Evolutionary conservation across 2,797 vertebrate species (phyloP), one percentile per base, ranked within the genome.

Genomic region (Buceros bicornis): DNA sequence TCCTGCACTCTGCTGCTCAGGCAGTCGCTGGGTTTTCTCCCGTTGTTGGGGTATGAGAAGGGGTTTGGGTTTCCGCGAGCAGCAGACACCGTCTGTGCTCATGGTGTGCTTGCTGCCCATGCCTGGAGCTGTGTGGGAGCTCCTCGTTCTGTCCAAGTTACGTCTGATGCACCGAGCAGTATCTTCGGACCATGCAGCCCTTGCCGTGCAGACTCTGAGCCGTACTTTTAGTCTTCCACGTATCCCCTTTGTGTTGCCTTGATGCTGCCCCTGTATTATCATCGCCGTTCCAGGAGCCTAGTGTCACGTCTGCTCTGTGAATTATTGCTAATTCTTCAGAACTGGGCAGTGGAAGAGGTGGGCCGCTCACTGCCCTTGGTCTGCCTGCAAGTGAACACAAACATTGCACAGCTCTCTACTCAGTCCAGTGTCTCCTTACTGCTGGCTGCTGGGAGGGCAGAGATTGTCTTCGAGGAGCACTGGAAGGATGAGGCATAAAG

Each of bases 281-380:
- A 53, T 35, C n/a, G 64, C n/a, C 54, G 66, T 84, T 86, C 69
- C 61, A 35, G 29, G 90, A 89, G 76, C 86, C 67, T 73, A 65
- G 66, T 31, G 70, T 70, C 47, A 26, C 16, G 43, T 65, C 77
- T 83, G 69, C 61, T 78, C 50, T 45, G 10, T 54, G 47, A 73
- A 43, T 13, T 58, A 21, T 43, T 79, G 70, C 33, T 81, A 51
- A 65, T 86, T 93, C 70, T 83, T 73, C 43, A 64, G 29, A 83
- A 43, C 26, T n/a, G 0, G 0, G 35, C 64, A 29, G 2, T 14
- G 50, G 65, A 48, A 69, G 84, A 79, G 37, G 37, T 58, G 89
- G 77, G 58, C 66, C 84, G 62, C 28, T 82, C 7, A 2, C 53
- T 60, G 28, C 20, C 61, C 85, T 56, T 4, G 1, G 15, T 47